These are phyloP conservation scores for Speoplatyrhinus poulsoni DNA, from an alignment of 2,113 vertebrate genomes.

Conservation along the genomic window DNA sequence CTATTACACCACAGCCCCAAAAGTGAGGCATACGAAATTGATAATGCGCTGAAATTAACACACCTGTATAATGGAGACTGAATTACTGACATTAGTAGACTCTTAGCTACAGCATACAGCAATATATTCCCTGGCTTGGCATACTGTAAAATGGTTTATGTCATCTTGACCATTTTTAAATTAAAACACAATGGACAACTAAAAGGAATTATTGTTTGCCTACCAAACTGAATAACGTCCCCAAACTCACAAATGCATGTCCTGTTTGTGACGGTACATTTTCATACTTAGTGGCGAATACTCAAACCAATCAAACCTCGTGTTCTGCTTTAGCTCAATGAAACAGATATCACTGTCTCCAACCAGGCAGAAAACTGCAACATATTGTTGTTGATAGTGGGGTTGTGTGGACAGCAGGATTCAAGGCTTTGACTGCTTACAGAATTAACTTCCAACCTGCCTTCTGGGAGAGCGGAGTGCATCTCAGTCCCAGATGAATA, in stretches of 20 bases:
- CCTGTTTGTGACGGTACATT: too few species aligned
- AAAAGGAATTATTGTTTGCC: too few species aligned
- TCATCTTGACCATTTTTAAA: conserved; percentile 32
- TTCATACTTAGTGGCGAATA: too few species aligned
- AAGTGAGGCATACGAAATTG: neutral
- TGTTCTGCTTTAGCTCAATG: too few species aligned
- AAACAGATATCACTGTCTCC: too few species aligned
- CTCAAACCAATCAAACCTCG: too few species aligned
- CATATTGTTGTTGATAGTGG: too few species aligned
- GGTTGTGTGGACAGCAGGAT: neutral
- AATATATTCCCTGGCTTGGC: conserved; percentile 40
- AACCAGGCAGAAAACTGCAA: too few species aligned
- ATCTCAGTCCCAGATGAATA: neutral
- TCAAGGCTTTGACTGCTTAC: neutral
- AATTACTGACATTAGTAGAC: conserved; percentile 34
- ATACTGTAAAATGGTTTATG: conserved; percentile 53
- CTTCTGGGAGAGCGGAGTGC: neutral
- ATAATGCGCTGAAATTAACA: too few species aligned
- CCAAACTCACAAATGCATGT: too few species aligned
- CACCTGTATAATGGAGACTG: neutral
- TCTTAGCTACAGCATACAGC: conserved; percentile 30
- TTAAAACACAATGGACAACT: too few species aligned
- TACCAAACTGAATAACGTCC: too few species aligned
- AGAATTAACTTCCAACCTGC: neutral
- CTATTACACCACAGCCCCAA: conserved; percentile 13